These are phyloP conservation scores for Pterobdella sp. DNA, from an alignment of 2,888 invertebrate genomes.

Conservation along the genomic window DNA sequence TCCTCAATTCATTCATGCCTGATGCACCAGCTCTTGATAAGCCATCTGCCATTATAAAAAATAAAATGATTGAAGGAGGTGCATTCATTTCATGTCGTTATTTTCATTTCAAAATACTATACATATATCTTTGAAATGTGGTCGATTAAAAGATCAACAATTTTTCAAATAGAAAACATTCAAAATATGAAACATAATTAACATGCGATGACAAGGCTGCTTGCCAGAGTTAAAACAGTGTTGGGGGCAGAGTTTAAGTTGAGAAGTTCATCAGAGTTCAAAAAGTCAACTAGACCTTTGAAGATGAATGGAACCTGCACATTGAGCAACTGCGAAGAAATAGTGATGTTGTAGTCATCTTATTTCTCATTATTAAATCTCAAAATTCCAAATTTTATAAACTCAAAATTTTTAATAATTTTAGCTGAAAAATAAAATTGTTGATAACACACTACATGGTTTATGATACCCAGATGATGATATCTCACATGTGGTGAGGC, in stretches of 20 bases:
- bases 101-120: too few species aligned
- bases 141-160: background rate
- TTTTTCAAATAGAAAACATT: background rate
- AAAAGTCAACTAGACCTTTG: constrained; percentile 80
- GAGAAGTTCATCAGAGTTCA: constrained; percentile 64
- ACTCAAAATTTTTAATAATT: background rate
- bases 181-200: constrained; percentile 50
- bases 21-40: constrained; percentile 80
- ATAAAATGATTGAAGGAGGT: too few species aligned
- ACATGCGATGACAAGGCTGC: constrained; percentile 80
- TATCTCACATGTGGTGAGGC: too few species aligned
- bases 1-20: constrained; percentile 87
- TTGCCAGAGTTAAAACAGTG: constrained; percentile 68
- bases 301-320: constrained; percentile 91
- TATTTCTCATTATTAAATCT: too few species aligned
- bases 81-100: too few species aligned
- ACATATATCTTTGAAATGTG: background rate
- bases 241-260: constrained; percentile 53
- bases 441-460: too few species aligned
- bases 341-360: too few species aligned
- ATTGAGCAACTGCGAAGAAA: constrained; percentile 72
- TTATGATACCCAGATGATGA: too few species aligned
- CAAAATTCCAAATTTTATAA: background rate
- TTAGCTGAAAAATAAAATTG: background rate
- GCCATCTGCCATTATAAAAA: constrained; percentile 66